These are phyloP conservation scores for Podarcis muralis DNA, from an alignment of 2,113 vertebrate genomes.

Conservation along the genomic window DNA sequence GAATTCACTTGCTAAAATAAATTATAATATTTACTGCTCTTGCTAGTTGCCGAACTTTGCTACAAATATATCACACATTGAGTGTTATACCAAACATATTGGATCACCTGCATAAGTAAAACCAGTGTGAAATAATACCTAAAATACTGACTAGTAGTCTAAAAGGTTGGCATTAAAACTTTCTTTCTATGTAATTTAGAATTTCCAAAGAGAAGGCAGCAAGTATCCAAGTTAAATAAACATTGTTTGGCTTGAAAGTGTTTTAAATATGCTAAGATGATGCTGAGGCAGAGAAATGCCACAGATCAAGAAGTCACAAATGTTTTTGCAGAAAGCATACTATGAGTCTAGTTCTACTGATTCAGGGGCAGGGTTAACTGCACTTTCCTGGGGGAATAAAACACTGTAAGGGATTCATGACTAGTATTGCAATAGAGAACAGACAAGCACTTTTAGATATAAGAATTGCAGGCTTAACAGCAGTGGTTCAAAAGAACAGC, in stretches of 20 bases:
- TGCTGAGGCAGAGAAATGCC: conserved; percentile 68
- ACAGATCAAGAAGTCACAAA: conserved; percentile 54
- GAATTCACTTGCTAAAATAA: conserved; percentile 55
- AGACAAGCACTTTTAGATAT: conserved; percentile 31
- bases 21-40: conserved; percentile 34
- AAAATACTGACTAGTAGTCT: conserved; percentile 63
- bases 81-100: conserved; percentile 35
- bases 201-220: conserved; percentile 81
- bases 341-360: conserved; percentile 47
- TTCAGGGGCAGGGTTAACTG: conserved; percentile 61
- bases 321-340: conserved; percentile 39
- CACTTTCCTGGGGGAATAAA: conserved; percentile 47
- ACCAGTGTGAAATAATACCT: conserved; percentile 29
- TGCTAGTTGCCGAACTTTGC: conserved; percentile 52
- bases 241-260: conserved; percentile 55
- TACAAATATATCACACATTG: conserved; percentile 27
- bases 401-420: conserved; percentile 33
- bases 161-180: conserved; percentile 87
- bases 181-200: conserved; percentile 78
- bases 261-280: conserved; percentile 63
- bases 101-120: conserved; percentile 53
- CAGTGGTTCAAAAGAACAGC: conserved; percentile 27
- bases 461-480: conserved; percentile 33
- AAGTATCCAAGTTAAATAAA: conserved; percentile 70
- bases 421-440: conserved; percentile 34